Base-by-base conservation (phyloP, 2,888 invertebrate genomes). In the Drosophila peninsularis region DNA sequence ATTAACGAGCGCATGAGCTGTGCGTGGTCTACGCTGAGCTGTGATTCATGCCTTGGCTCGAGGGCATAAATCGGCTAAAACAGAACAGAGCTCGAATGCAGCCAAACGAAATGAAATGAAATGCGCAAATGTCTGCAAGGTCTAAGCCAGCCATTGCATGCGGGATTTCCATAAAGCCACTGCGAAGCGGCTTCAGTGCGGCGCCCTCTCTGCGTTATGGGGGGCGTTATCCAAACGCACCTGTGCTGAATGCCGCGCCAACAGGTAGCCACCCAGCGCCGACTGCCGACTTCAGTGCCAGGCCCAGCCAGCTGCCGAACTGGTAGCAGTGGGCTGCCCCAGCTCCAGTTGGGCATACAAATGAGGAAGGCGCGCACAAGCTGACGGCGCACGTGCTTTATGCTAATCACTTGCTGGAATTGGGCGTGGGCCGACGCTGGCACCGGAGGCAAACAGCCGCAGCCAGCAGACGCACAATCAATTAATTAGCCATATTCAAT, bases 351-450 rank as follows among this genome's bases (percentile, higher is more conserved):
- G 50, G 63, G 85, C 83, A 85, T 85, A 81, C 80, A 78, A 85
- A 85, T 84, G 85, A 82, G 82, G 68, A 67, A 66, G 72, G 73
- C 75, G 69, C 62, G 64, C 52, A 57, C 75, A 73, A 62, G 67
- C 73, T 67, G 79, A 69, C 60, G 73, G 66, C 79, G 88, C 85
- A 86, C 85, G 85, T 86, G 85, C 85, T 86, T 88, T 86, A 86
- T 86, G 88, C 78, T 86, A 86, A 86, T 88, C 77, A 82, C 64
- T 88, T 71, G 71, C 71, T 79, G 71, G 71, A 75, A 79, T 67
- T 75, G 88, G 85, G 88, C 86, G 88, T 85, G 88, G 82, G 80
- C 32, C 21, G 50, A 24, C 45, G 34, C 17, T 52, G 70, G 41
- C 70, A 61, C 39, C 62, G 39, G 30, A 42, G 50, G 30, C 37